phyloP scores from a whole-genome alignment of 2,113 vertebrate species.

The Rhinolophus ferrumequinum region DNA sequence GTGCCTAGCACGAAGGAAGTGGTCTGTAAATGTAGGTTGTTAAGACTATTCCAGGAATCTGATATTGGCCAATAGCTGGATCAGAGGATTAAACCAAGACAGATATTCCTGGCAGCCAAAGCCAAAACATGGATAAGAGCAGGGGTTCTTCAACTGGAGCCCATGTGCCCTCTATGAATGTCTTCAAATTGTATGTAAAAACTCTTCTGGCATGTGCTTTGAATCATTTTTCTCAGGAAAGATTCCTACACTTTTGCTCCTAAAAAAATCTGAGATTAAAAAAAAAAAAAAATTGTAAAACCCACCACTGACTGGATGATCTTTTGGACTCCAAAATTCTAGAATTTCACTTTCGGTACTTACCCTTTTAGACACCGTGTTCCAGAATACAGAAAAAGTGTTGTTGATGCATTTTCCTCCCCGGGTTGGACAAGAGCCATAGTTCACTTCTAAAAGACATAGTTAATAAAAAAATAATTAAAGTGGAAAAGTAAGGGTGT shows the following conservation, averaged over 20 bases:
- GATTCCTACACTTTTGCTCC: neutral
- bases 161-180: too few relatives aligned
- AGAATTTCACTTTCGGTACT: conserved; percentile 31
- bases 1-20: neutral
- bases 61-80: neutral
- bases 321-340: neutral
- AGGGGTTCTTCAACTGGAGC: neutral
- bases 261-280: neutral
- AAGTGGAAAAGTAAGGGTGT: neutral
- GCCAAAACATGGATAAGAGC: neutral
- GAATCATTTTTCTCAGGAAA: neutral
- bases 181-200: neutral
- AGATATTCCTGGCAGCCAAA: neutral
- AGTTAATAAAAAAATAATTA: conserved; percentile 24
- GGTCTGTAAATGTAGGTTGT: neutral
- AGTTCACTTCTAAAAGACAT: conserved; percentile 79
- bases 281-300: neutral
- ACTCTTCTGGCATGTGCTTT: neutral
- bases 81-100: neutral
- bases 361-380: conserved; percentile 83
- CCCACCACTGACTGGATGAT: too few relatives aligned
- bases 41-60: neutral
- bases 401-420: conserved; percentile 80
- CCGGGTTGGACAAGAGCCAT: conserved; percentile 84
- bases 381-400: conserved; percentile 83